Percentiles rank a stretch among this genome's conserved stretches.
Conservation (phyloP, 2,113 vertebrate genomes). For the Lophotis ruficrista region DNA sequence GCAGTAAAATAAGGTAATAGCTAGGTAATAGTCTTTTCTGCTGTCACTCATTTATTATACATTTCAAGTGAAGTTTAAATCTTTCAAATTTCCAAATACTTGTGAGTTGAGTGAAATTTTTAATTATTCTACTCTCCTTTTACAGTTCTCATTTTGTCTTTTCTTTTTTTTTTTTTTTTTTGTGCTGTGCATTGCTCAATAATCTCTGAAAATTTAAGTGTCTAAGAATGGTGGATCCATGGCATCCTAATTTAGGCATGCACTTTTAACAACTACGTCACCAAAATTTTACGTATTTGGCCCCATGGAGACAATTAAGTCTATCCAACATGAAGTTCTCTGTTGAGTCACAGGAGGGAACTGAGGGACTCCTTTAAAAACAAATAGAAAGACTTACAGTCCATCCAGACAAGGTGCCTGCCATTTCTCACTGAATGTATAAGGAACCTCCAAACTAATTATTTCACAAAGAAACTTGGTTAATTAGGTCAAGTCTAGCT, state of each 20-base stretch:
- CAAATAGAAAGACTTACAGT: background rate
- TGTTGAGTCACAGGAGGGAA: background rate
- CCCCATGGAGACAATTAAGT: background rate
- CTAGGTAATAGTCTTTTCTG: background rate
- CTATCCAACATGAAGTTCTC: background rate
- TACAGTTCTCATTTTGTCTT: background rate
- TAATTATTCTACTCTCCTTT: background rate
- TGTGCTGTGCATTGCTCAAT: background rate
- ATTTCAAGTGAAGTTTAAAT: background rate
- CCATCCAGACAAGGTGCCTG: background rate
- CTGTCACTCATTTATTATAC: background rate
- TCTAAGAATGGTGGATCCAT: background rate
- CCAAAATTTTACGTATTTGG: background rate
- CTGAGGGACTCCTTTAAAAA: background rate
- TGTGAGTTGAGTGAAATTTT: background rate
- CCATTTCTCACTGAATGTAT: background rate
- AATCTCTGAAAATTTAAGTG: background rate
- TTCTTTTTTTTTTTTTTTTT: background rate
- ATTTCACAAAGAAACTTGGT: background rate
- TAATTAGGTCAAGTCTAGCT: background rate
- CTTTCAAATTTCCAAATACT: background rate
- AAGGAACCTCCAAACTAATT: background rate
- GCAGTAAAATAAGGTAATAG: slow-evolving; percentile 1
- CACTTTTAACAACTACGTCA: background rate
- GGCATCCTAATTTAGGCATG: background rate